A percentile compares a stretch with the other conserved stretches of the same genome.
Evolutionary conservation across 2,888 invertebrate genomes (phyloP).

Genomic region (Quadriops clusia): DNA sequence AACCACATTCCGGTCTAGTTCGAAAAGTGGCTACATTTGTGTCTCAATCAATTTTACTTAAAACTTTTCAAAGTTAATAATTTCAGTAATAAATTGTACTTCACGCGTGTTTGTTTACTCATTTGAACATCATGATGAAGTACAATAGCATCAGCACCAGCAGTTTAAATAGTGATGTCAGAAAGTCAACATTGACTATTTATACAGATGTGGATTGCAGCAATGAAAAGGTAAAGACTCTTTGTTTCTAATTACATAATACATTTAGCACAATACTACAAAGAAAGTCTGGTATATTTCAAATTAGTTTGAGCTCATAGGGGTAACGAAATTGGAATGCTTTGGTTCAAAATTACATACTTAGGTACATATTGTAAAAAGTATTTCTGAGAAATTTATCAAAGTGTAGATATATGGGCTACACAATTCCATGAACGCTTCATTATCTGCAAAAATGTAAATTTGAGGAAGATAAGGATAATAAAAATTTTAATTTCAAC

Average conservation of each 20-base stretch:
- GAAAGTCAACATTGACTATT: slow-evolving; percentile 54
- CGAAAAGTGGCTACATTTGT: too few species aligned
- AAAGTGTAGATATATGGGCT: too few species aligned
- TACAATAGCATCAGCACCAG: slow-evolving; percentile 53
- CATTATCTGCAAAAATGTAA: too few species aligned
- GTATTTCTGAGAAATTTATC: too few species aligned
- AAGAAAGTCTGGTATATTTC: background rate
- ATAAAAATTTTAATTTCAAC: too few species aligned
- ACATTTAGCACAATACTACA: background rate
- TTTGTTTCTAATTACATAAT: background rate
- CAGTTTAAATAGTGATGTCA: slow-evolving; percentile 53
- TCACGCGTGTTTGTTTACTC: too few species aligned
- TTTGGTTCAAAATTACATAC: background rate
- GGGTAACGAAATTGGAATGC: background rate
- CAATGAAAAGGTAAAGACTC: slow-evolving; percentile 41
- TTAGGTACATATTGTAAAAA: too few species aligned
- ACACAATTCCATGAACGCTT: too few species aligned
- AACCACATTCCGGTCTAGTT: too few species aligned
- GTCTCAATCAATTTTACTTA: background rate
- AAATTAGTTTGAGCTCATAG: background rate
- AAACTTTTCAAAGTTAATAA: slow-evolving; percentile 4
- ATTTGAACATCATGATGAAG: slow-evolving; percentile 46
- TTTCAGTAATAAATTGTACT: too few species aligned
- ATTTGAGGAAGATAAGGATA: too few species aligned
- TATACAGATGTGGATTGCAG: slow-evolving; percentile 47